A percentile compares a stretch with the other conserved stretches of the same genome.
phyloP scores from a whole-genome alignment of 2,113 vertebrate species.

The Myiagra hebetior region DNA sequence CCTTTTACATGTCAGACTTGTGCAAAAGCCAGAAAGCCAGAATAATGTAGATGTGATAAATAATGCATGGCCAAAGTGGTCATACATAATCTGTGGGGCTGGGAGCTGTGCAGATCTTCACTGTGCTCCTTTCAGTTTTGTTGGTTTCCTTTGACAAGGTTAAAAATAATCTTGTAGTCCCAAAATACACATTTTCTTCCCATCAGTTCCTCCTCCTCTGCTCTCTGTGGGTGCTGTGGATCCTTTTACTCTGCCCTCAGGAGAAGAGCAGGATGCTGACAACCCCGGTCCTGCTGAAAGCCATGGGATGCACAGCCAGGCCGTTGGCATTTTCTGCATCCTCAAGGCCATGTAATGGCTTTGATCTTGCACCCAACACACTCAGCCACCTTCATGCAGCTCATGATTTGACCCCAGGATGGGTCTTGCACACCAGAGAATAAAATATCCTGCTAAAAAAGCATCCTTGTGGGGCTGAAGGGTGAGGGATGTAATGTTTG shows the following conservation, averaged over 20 bases:
- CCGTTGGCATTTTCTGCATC: not conserved
- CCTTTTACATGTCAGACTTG: not conserved
- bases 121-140: not conserved
- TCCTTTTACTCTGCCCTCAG: not conserved
- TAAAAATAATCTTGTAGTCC: not conserved
- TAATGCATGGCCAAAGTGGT: not conserved
- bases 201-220: not conserved
- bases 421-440: not conserved
- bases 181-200: not conserved
- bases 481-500: not conserved
- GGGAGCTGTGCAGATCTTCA: not conserved
- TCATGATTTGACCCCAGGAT: accelerated
- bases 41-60: not conserved
- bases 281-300: not conserved
- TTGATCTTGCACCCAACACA: not conserved
- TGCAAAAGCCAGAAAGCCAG: not conserved
- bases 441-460: not conserved
- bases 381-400: not conserved
- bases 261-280: not conserved
- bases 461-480: not conserved
- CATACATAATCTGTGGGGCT: not conserved
- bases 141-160: not conserved
- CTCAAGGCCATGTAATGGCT: not conserved
- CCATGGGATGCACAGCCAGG: not conserved
- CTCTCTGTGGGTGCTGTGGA: not conserved